Evolutionary conservation across 2,113 vertebrate genomes (phyloP).

Genomic region (Colius striatus): DNA sequence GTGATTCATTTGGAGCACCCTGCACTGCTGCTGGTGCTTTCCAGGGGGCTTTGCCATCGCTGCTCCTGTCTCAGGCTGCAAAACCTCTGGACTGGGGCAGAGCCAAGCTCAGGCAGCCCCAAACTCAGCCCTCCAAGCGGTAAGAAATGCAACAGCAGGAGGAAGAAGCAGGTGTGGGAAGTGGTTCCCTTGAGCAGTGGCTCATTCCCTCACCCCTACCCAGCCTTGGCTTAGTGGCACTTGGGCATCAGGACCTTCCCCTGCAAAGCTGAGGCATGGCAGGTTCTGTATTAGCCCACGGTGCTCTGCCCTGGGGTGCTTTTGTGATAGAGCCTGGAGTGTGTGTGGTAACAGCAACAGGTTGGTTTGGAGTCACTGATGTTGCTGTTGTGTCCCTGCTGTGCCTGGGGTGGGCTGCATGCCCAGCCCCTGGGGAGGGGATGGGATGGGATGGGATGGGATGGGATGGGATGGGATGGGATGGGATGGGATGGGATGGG

Average conservation of each 20-base stretch:
- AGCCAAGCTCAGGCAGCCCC: not conserved
- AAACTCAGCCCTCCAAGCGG: accelerated
- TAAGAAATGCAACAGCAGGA: not conserved
- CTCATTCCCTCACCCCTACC: not conserved
- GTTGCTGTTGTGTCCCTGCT: not conserved
- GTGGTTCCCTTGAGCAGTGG: not conserved
- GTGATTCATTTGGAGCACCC: not conserved
- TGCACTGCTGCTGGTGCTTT: not conserved
- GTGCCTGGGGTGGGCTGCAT: not conserved
- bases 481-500: not conserved
- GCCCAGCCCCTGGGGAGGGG: not conserved
- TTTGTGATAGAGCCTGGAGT: not conserved
- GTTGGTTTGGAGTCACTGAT: not conserved
- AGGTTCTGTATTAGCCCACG: accelerated
- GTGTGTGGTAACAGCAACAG: not conserved
- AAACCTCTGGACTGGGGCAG: not conserved
- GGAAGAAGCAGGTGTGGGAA: not conserved
- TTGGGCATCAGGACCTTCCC: not conserved
- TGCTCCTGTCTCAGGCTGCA: not conserved
- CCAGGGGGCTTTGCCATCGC: not conserved
- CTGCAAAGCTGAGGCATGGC: not conserved
- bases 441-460: not conserved
- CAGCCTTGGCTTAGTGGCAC: not conserved
- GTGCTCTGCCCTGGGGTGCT: accelerated
- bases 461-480: not conserved